These are phyloP conservation scores for Kuschelorhynchus macadamiae DNA, from an alignment of 2,888 invertebrate species.

Conservation along the genomic window DNA sequence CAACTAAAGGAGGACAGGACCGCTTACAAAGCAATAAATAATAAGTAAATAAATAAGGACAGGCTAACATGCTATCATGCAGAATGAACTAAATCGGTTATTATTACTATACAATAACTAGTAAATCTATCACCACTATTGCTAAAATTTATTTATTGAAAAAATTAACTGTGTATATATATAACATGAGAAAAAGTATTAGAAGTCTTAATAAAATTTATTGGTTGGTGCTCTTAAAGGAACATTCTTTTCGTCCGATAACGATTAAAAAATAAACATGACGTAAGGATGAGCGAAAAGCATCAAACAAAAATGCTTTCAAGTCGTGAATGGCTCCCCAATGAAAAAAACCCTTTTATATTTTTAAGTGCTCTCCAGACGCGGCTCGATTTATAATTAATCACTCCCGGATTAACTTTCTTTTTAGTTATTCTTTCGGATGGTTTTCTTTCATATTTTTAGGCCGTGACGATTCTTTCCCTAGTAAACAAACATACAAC, in stretches of 20 bases:
- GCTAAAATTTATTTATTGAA: too few species aligned
- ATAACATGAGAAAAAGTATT: too few species aligned
- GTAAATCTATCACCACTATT: too few species aligned
- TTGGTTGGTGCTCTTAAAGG: constrained; percentile 2
- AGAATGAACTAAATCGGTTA: background rate
- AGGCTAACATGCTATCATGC: constrained; percentile 27
- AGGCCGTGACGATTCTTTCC: too few species aligned
- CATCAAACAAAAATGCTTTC: constrained; percentile 62
- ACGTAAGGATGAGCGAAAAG: constrained; percentile 49
- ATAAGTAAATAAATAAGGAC: constrained; percentile 8
- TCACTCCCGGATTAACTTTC: constrained; percentile 40
- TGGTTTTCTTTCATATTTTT: constrained; percentile 8
- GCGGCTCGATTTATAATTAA: constrained; percentile 65
- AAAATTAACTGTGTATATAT: too few species aligned
- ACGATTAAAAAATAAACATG: constrained; percentile 62
- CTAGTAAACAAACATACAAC: too few species aligned
- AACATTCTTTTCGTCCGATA: constrained; percentile 23
- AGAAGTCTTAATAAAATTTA: too few species aligned
- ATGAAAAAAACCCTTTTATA: constrained; percentile 60
- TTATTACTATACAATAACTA: too few species aligned
- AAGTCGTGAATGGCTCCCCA: constrained; percentile 58
- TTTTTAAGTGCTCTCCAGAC: constrained; percentile 61
- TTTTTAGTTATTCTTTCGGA: constrained; percentile 27
- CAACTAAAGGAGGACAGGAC: constrained; percentile 43
- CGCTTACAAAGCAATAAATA: constrained; percentile 49